These are phyloP conservation scores for Neolamprologus modestus DNA, from an alignment of 2,113 vertebrate species.

Conservation along the genomic window DNA sequence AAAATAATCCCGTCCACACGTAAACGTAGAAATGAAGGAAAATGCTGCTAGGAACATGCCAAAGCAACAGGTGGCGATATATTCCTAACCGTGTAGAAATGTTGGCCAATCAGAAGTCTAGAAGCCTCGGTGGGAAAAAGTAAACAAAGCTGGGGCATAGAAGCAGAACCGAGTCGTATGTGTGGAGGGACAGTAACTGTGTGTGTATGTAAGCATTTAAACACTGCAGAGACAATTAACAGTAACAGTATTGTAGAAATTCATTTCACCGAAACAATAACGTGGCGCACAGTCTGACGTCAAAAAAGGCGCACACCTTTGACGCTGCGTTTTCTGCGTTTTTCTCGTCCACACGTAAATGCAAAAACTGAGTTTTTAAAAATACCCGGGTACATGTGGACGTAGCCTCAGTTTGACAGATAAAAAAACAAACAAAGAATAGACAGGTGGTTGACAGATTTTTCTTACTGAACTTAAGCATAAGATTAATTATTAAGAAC, in stretches of 20 bases:
- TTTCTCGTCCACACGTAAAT: accelerated
- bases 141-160: accelerated
- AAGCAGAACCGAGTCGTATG: accelerated
- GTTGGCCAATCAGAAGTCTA: too few species aligned
- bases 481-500: not conserved
- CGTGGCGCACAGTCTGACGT: too few species aligned
- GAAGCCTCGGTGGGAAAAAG: accelerated
- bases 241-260: too few species aligned
- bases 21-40: accelerated
- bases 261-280: too few species aligned
- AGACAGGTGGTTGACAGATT: not conserved
- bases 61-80: accelerated
- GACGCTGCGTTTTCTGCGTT: accelerated
- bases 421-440: accelerated
- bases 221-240: accelerated
- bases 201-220: too few species aligned
- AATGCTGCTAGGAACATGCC: accelerated
- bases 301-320: not conserved
- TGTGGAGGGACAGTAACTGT: too few species aligned
- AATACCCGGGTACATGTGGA: not conserved
- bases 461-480: accelerated
- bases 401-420: accelerated
- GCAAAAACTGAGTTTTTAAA: accelerated
- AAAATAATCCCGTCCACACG: too few species aligned
- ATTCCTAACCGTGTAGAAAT: accelerated